phyloP scores from a whole-genome alignment of 64 coral and sea anemone genomes.

The Platygyra sinensis region DNA sequence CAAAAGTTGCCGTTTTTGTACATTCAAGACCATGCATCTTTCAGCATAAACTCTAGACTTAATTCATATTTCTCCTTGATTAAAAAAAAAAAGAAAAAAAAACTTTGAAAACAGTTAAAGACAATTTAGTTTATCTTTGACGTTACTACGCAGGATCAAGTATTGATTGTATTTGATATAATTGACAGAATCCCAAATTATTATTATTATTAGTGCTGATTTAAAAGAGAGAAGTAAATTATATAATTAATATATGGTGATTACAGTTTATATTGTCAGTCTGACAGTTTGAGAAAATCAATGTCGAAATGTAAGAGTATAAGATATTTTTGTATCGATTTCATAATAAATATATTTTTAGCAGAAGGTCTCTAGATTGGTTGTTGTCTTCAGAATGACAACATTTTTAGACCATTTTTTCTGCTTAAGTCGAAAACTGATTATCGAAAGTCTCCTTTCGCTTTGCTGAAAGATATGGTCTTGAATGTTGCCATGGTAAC shows the following conservation, averaged over 20 bases:
- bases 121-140: neutral
- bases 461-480: conserved; percentile 87
- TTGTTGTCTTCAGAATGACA: conserved; percentile 38
- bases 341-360: conserved; percentile 34
- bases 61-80: neutral
- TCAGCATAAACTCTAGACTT: neutral
- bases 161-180: conserved; percentile 14
- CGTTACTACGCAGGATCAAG: neutral
- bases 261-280: neutral
- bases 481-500: conserved; percentile 88
- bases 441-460: neutral
- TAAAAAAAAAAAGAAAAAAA: neutral
- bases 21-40: conserved; percentile 60
- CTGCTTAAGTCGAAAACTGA: conserved; percentile 30
- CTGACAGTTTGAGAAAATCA: conserved; percentile 16
- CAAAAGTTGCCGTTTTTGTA: neutral
- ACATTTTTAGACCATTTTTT: conserved; percentile 49
- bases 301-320: neutral
- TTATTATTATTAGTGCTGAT: conserved; percentile 4
- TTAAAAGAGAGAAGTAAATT: neutral
- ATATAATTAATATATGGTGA: conserved; percentile 22
- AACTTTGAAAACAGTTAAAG: neutral
- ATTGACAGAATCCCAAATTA: neutral
- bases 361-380: conserved; percentile 39
- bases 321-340: conserved; percentile 13